Conservation (phyloP, 2,888 invertebrate genomes). For the Perithous albicinctus region DNA sequence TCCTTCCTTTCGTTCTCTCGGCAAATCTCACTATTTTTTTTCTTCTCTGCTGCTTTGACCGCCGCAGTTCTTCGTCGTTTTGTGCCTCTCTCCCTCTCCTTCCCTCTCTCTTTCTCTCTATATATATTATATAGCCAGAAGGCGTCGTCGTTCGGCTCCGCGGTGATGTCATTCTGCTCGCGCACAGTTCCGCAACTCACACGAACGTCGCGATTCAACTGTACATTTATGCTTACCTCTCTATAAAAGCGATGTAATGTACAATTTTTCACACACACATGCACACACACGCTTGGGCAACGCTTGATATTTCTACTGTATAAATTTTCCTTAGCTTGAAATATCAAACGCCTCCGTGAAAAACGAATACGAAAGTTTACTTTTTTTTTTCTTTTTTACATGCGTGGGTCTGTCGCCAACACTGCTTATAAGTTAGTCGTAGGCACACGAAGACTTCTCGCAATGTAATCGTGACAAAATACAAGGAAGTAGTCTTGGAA, state of each 20-base stretch:
- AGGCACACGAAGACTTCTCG: too few relatives aligned
- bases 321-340: neutral
- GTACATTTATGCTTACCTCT: neutral
- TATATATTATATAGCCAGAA: conserved; percentile 18
- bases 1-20: conserved; percentile 56
- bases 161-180: conserved; percentile 58
- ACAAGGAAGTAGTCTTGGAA: neutral
- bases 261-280: neutral
- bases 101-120: conserved; percentile 48
- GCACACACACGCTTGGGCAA: neutral
- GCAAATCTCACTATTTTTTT: conserved; percentile 56
- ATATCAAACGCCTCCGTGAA: neutral
- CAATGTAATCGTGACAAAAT: conserved; percentile 3
- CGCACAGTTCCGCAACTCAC: conserved; percentile 24
- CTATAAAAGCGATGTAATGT: neutral
- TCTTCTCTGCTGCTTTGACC: conserved; percentile 38
- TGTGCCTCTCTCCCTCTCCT: conserved; percentile 13
- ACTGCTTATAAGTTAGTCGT: neutral
- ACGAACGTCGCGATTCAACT: neutral
- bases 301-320: neutral
- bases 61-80: conserved; percentile 12
- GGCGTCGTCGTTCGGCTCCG: conserved; percentile 49
- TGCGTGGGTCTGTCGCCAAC: neutral
- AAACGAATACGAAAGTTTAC: neutral
- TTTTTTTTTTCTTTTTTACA: too few relatives aligned